These are phyloP conservation scores for Escarpia spicata DNA, from an alignment of 2,888 invertebrate genomes.

Conservation along the genomic window DNA sequence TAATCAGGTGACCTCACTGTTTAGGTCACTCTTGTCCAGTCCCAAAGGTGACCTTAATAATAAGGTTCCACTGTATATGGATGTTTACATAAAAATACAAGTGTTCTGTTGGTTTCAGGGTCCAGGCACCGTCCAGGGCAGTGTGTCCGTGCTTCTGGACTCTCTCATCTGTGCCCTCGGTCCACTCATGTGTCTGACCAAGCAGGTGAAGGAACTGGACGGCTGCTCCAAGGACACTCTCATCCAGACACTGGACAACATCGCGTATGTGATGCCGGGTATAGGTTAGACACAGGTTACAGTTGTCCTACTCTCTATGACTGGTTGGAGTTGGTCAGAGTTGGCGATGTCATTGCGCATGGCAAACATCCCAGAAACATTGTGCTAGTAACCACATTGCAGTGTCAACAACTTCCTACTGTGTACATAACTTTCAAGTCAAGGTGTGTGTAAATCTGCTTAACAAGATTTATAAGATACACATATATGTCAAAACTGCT, in stretches of 20 bases:
- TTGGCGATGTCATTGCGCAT: background rate
- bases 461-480: background rate
- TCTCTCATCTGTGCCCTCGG: conserved; percentile 91
- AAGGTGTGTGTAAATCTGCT: background rate
- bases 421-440: background rate
- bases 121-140: conserved; percentile 94
- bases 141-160: conserved; percentile 90
- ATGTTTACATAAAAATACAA: too few relatives aligned
- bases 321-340: too few relatives aligned
- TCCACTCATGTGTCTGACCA: conserved; percentile 85
- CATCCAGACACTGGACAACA: conserved; percentile 84
- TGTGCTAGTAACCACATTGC: background rate
- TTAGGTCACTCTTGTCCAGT: too few relatives aligned
- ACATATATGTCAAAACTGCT: background rate
- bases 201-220: conserved; percentile 81
- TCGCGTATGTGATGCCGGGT: conserved; percentile 93
- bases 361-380: background rate
- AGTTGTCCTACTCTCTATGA: background rate
- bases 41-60: too few relatives aligned
- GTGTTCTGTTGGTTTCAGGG: conserved; percentile 71
- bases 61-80: too few relatives aligned
- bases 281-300: conserved; percentile 28
- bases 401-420: background rate
- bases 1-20: too few relatives aligned
- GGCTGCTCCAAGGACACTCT: conserved; percentile 70